Base-by-base conservation (phyloP, 2,113 vertebrate genomes). In the Alces alces region DNA sequence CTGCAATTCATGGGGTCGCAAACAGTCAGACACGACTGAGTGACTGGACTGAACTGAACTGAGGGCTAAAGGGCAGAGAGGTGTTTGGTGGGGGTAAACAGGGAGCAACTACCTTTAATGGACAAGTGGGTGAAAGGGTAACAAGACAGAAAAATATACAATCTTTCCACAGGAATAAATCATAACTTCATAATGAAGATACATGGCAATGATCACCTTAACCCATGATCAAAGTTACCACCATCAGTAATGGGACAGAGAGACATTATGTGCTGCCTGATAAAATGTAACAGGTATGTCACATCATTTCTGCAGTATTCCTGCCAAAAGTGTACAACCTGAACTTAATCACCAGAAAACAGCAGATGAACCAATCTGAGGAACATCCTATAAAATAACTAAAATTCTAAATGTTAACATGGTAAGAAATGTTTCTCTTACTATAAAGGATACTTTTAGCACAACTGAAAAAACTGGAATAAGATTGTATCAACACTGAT, bases 331-430 rank as follows among this genome's bases (percentile, higher is more conserved):
- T 4, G 3, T 15, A 78, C 23, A 91, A 61, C 23, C 33, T 78
- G 11, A 27, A 50, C 33, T 28, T 39, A 91, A 73, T 64, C 2
- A 45, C 16, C 64, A 86, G 10, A 25, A 95, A 79, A 45, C 14
- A 36, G 36, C n/a, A 85, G 19, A 95, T 5, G 33, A 70, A 95
- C 39, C 52, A 95, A 85, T 43, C 57, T 92, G 13, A 82, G 33
- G 25, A 25, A 86, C 7, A 70, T 50, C 25, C 84, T 84, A n/a
- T 30, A 79, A 89, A 89, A 86, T 58, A 91, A 66, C 39, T 66
- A 57, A 27, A 76, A 43, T 27, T 25, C 36, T 27, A 89, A 90
- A 33, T n/a, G 50, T 58, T 50, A 86, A 78, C 14, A 86, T 50
- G 1, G 0, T 70, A 39, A 88, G 60, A 83, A 80, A 52, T 33